These are phyloP conservation scores for Phalacrocorax carbo DNA, from an alignment of 2,113 vertebrate species.

Conservation along the genomic window DNA sequence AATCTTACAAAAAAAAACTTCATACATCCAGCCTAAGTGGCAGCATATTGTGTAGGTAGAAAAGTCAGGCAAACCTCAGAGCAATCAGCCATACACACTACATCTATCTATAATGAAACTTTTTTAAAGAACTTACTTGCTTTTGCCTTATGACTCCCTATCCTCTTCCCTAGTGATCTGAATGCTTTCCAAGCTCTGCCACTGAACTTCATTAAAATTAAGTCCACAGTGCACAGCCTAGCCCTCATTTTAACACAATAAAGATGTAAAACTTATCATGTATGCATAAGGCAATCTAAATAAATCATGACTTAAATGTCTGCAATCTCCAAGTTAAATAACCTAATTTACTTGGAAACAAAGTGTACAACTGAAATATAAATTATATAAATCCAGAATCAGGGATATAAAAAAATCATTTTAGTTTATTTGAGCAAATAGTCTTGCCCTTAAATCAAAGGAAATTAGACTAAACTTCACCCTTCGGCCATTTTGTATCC, in stretches of 20 bases:
- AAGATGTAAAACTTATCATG: constrained; percentile 15
- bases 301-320: constrained; percentile 42
- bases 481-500: neutral
- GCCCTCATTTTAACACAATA: constrained; percentile 13
- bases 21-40: neutral
- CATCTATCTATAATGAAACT: neutral
- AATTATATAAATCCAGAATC: neutral
- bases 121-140: neutral
- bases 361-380: constrained; percentile 27
- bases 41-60: neutral
- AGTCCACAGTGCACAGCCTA: neutral
- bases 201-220: constrained; percentile 14
- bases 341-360: constrained; percentile 36
- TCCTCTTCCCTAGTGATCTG: neutral
- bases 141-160: neutral
- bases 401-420: neutral
- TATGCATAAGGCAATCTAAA: constrained; percentile 35
- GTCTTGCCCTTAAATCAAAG: neutral
- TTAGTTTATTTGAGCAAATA: constrained; percentile 28
- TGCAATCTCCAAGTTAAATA: constrained; percentile 38
- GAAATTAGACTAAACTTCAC: constrained; percentile 8
- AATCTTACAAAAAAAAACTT: neutral
- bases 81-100: neutral
- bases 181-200: constrained; percentile 4
- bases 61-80: neutral